Evolutionary conservation across 2,888 invertebrate genomes (phyloP).

Genomic region (Drosophila anomelani): DNA sequence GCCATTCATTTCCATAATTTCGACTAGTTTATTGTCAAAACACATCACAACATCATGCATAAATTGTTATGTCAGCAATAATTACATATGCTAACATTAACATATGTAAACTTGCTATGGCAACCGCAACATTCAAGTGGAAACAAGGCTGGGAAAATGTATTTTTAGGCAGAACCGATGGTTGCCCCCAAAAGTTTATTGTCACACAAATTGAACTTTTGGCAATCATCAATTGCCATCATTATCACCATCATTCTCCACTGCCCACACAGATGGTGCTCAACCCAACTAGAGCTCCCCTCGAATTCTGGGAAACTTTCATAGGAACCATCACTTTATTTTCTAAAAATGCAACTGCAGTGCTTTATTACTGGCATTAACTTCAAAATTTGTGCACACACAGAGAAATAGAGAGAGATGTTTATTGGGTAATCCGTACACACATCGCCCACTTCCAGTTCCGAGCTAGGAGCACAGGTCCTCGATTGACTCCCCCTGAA

Average conservation of each 20-base stretch:
- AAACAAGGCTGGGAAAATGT: slow-evolving; percentile 28
- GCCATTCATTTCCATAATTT: slow-evolving; percentile 1
- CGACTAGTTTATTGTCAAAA: neutral
- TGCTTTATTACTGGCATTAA: slow-evolving; percentile 55
- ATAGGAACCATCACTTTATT: neutral
- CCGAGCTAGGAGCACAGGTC: slow-evolving; percentile 80
- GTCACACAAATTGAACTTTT: slow-evolving; percentile 36
- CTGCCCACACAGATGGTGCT: slow-evolving; percentile 6
- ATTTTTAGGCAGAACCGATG: slow-evolving; percentile 30
- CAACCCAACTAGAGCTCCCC: neutral
- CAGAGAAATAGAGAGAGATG: slow-evolving; percentile 43
- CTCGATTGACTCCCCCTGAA: slow-evolving; percentile 83
- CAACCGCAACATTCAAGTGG: slow-evolving; percentile 32
- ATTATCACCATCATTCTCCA: neutral
- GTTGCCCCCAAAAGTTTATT: slow-evolving; percentile 18
- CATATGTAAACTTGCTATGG: slow-evolving; percentile 24
- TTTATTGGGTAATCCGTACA: slow-evolving; percentile 16
- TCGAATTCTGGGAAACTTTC: neutral
- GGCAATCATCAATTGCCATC: slow-evolving; percentile 26
- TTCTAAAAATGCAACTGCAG: slow-evolving; percentile 31
- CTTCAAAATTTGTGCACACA: slow-evolving; percentile 70
- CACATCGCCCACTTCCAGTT: neutral
- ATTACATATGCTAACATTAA: slow-evolving; percentile 29
- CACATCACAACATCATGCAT: neutral
- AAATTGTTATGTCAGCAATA: slow-evolving; percentile 21